Evolutionary conservation across 2,113 vertebrate species (phyloP), one percentile per base, ranked within the genome.

Genomic region (Cyanocitta stelleri): DNA sequence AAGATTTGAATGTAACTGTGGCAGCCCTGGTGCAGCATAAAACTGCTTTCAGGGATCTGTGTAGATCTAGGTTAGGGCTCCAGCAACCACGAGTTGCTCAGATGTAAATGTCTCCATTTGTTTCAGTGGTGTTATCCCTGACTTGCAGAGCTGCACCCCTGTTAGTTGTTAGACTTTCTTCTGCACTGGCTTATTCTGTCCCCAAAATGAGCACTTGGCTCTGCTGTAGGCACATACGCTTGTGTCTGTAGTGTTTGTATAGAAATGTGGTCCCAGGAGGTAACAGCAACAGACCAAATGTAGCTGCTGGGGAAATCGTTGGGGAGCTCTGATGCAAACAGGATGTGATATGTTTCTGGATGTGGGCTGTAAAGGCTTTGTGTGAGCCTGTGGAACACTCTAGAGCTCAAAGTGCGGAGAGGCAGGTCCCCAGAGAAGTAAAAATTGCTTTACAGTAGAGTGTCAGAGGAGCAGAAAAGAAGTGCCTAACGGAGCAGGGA

Each of bases 291-390:
- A 93, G 67, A 67, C 8, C 29, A 32, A 77, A 14, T 32, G 18
- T 18, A 43, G 85, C 27, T 74, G 72, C 85, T 87, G 84, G 52
- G 80, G 91, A 93, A 85, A 82, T 80, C 2, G 12, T 7, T 90
- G 93, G 74, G 95, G 79, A 96, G 74, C 39, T 95, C 27, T 90
- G 76, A 71, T 90, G 79, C 79, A 80, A 94, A 84, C 61, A 95
- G 90, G 92, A 96, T 84, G 78, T 73, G 43, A 62, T 73, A 29
- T 13, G 51, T 61, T 64, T 94, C 87, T 95, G 93, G 91, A 95
- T 87, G 83, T 58, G 84, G 64, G 80, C 61, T 86, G 73, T 64
- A 3, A 63, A 59, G 48, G 66, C 35, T 94, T 75, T 51, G 64
- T 89, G n/a, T 49, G 69, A 95, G 62, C 76, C 83, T 1, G 3